Evolutionary conservation across 2,113 vertebrate genomes (phyloP).

Genomic region (Pampusana beccarii): DNA sequence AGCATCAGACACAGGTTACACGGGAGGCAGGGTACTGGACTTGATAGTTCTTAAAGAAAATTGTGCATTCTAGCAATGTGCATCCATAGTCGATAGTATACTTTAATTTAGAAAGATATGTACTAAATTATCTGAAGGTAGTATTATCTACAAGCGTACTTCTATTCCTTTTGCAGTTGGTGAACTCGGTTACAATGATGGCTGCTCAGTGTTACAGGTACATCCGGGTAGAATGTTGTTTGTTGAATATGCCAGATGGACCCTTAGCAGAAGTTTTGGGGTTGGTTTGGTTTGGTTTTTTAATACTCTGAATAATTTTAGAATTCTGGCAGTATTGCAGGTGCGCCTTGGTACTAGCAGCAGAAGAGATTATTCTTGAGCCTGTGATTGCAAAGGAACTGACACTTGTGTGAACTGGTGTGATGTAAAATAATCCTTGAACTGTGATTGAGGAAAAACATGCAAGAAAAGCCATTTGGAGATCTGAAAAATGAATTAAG

Average conservation of each 20-base stretch:
- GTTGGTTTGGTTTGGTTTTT: not conserved
- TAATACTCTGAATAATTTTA: slow-evolving; percentile 26
- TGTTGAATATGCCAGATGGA: slow-evolving; percentile 16
- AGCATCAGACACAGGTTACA: slow-evolving; percentile 37
- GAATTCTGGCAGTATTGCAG: slow-evolving; percentile 55
- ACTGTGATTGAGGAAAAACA: slow-evolving; percentile 41
- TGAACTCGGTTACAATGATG: slow-evolving; percentile 24
- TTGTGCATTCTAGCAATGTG: slow-evolving; percentile 55
- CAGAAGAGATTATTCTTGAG: slow-evolving; percentile 50
- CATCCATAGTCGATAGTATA: slow-evolving; percentile 49
- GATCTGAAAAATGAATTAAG: slow-evolving; percentile 6
- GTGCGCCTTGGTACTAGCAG: slow-evolving; percentile 58
- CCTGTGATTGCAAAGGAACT: slow-evolving; percentile 55
- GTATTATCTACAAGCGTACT: slow-evolving; percentile 32
- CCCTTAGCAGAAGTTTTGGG: not conserved
- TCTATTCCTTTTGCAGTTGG: slow-evolving; percentile 60
- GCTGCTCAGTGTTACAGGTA: slow-evolving; percentile 42
- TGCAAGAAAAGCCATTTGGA: slow-evolving; percentile 51
- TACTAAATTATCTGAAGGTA: slow-evolving; percentile 50
- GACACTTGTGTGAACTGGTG: slow-evolving; percentile 44
- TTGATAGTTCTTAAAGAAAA: slow-evolving; percentile 4
- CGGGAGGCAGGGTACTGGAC: slow-evolving; percentile 57
- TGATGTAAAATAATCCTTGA: slow-evolving; percentile 24
- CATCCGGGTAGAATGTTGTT: slow-evolving; percentile 34
- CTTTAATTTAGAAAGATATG: slow-evolving; percentile 42